Evolutionary conservation across 2,113 vertebrate genomes (phyloP).

Genomic region (Prunella himalayana): DNA sequence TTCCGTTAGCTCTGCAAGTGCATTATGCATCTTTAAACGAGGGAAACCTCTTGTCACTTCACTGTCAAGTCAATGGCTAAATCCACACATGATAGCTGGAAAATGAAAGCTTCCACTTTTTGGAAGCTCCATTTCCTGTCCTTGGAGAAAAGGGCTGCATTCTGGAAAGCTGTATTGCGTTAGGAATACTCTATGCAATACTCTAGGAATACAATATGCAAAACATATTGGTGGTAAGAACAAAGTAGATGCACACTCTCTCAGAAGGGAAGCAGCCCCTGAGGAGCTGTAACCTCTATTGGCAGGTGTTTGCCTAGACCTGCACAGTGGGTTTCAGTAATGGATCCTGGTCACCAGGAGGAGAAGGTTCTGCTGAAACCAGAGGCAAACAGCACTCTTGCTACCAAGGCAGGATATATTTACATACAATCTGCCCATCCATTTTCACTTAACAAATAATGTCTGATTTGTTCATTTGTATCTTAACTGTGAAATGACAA

Average conservation of each 20-base stretch:
- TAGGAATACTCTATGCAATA: fast-evolving
- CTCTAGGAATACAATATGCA: too few species aligned
- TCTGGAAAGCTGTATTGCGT: neutral
- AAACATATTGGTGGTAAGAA: neutral
- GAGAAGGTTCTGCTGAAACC: neutral
- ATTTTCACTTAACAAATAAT: neutral
- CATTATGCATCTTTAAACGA: neutral
- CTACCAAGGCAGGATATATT: neutral
- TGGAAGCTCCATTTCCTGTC: neutral
- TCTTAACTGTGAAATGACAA: neutral
- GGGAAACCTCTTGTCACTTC: neutral
- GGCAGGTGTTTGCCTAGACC: neutral
- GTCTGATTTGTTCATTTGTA: neutral
- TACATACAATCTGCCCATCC: neutral
- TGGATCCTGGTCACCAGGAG: neutral
- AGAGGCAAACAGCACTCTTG: neutral
- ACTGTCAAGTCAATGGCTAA: neutral
- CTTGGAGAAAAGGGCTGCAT: neutral
- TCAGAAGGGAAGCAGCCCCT: neutral
- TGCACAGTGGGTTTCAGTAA: neutral
- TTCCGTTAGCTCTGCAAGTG: neutral
- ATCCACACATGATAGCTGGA: neutral
- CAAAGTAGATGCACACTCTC: neutral
- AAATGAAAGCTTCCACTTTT: neutral
- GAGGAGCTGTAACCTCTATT: neutral